phyloP scores from a whole-genome alignment of 2,113 vertebrate species.

The Kryptolebias marmoratus region DNA sequence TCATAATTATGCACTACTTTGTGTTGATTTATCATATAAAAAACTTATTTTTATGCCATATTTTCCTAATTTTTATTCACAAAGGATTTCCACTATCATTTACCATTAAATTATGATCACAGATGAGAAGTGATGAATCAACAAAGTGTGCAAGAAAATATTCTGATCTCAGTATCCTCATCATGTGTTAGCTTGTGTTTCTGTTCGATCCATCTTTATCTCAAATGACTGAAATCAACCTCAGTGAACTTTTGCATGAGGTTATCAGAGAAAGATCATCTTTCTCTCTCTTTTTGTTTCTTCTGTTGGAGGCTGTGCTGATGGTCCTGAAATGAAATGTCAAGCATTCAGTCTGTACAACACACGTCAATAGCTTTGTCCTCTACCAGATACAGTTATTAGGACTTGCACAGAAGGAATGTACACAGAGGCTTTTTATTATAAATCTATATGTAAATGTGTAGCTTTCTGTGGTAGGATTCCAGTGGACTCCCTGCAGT shows the following conservation, averaged over 20 bases:
- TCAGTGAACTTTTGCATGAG: conserved; percentile 14
- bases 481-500: conserved; percentile 24
- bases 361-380: neutral
- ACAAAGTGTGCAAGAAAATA: conserved; percentile 17
- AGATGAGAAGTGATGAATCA: neutral
- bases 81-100: too few species aligned
- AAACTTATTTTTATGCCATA: neutral
- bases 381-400: conserved; percentile 19
- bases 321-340: conserved; percentile 19
- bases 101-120: neutral
- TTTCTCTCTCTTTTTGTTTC: neutral
- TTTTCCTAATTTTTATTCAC: too few species aligned
- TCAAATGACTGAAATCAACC: conserved; percentile 42
- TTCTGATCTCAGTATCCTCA: conserved; percentile 25
- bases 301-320: neutral
- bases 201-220: conserved; percentile 16
- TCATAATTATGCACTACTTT: too few species aligned
- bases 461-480: conserved; percentile 16
- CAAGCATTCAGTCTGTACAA: conserved; percentile 11
- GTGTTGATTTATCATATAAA: too few species aligned
- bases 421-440: conserved; percentile 2
- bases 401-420: conserved; percentile 16
- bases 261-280: conserved; percentile 2
- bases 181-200: neutral
- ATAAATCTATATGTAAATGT: conserved; percentile 49